phyloP scores from a whole-genome alignment of 1,140 invertebrate species.

The Propsilocerus akamusi region DNA sequence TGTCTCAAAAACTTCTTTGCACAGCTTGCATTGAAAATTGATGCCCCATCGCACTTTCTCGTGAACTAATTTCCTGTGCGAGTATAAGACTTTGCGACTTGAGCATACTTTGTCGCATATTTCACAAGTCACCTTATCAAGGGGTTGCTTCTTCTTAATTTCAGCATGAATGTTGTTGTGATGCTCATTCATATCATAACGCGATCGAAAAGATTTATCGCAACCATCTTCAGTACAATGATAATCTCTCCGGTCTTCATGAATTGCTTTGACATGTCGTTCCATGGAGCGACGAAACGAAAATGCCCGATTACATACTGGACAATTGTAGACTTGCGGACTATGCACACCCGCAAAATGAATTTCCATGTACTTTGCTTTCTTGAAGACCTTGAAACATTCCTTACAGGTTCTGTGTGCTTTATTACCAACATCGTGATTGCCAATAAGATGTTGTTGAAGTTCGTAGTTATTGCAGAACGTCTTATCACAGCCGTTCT shows the following conservation, averaged over 20 bases:
- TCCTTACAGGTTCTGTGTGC: neutral
- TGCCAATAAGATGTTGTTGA: too few species aligned
- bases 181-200: neutral
- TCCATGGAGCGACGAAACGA: neutral
- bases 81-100: neutral
- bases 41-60: neutral
- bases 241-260: neutral
- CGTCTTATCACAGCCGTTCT: too few species aligned
- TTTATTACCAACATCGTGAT: too few species aligned
- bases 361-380: neutral
- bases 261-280: neutral
- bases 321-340: neutral
- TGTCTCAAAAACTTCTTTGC: neutral
- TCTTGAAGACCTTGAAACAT: neutral
- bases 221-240: neutral
- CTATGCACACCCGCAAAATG: neutral
- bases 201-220: neutral
- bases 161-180: neutral
- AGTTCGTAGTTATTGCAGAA: too few species aligned
- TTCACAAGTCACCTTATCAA: neutral
- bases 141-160: neutral
- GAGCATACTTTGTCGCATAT: neutral
- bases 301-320: neutral
- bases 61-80: neutral
- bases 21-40: neutral